Evolutionary conservation across 2,113 vertebrate species (phyloP).

Genomic region (Gallinago jamesoni): DNA sequence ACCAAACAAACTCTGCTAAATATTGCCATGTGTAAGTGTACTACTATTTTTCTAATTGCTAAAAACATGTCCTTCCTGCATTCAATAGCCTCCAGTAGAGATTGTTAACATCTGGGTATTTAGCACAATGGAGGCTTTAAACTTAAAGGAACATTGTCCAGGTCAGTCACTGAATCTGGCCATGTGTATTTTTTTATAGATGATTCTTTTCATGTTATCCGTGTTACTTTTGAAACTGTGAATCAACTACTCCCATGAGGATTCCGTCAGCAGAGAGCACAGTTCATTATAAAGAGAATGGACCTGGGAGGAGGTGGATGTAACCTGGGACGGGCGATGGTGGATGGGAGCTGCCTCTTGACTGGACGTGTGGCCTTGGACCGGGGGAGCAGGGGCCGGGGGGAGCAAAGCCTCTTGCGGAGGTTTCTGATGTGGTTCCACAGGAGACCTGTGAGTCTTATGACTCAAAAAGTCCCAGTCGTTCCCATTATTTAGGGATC

Average conservation of each 20-base stretch:
- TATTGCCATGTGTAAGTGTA: conserved; percentile 67
- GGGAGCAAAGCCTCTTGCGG: background rate
- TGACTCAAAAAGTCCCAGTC: background rate
- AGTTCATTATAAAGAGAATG: background rate
- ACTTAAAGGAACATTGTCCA: conserved; percentile 44
- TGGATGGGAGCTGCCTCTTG: background rate
- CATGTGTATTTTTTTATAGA: conserved; percentile 1
- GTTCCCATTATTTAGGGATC: background rate
- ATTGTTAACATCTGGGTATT: conserved; percentile 68
- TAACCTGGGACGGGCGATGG: background rate
- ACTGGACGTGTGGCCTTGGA: background rate
- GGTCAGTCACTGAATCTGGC: background rate
- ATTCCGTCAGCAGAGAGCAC: background rate
- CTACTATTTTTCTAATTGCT: conserved; percentile 69
- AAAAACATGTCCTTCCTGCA: conserved; percentile 65
- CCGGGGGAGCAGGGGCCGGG: background rate
- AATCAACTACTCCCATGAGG: background rate
- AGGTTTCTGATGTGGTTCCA: background rate
- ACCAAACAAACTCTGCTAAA: conserved; percentile 63
- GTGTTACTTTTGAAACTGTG: background rate
- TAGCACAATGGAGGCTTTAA: conserved; percentile 47
- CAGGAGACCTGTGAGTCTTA: background rate
- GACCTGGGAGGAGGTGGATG: background rate
- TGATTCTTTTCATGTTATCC: background rate
- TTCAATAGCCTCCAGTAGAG: conserved; percentile 44